These are phyloP conservation scores for Pedicia rivosa DNA, from an alignment of 2,888 invertebrate genomes.

Conservation along the genomic window DNA sequence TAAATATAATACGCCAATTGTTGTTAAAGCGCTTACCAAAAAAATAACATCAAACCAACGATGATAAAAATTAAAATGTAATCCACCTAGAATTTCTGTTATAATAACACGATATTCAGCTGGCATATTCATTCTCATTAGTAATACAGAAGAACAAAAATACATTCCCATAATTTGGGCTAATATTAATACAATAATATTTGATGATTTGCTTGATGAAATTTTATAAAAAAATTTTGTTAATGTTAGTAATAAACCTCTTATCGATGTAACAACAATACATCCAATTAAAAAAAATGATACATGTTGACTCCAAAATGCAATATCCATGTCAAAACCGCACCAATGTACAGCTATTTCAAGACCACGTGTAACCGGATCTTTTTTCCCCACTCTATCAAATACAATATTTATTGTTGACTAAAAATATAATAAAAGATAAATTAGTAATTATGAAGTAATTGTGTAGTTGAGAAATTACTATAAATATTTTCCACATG, in stretches of 20 bases:
- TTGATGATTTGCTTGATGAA: conserved; percentile 96
- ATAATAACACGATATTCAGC: conserved; percentile 86
- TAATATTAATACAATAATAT: conserved; percentile 88
- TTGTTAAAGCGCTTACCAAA: conserved; percentile 86
- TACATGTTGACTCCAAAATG: conserved; percentile 98
- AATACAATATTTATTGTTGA: conserved; percentile 98
- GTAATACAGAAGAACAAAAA: conserved; percentile 90
- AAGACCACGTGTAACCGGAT: conserved; percentile 91
- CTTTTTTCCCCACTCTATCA: conserved; percentile 95
- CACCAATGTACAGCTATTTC: conserved; percentile 96
- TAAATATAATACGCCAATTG: conserved; percentile 87
- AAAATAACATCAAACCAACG: conserved; percentile 99
- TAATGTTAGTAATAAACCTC: conserved; percentile 87
- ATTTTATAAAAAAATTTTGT: conserved; percentile 99
- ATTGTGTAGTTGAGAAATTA: conserved; percentile 34
- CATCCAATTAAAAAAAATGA: conserved; percentile 95
- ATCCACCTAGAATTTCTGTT: conserved; percentile 76
- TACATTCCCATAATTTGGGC: conserved; percentile 99
- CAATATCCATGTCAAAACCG: conserved; percentile 90
- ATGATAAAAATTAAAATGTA: conserved; percentile 98
- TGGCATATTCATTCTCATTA: conserved; percentile 99
- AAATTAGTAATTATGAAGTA: conserved; percentile 7
- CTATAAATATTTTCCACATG: conserved; percentile 98
- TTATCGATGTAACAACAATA: conserved; percentile 93
- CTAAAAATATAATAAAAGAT: conserved; percentile 35